A percentile compares a stretch with the other conserved stretches of the same genome.
These are phyloP conservation scores for Frankliniella fusca DNA, from an alignment of 2,888 invertebrate genomes.

Conservation along the genomic window DNA sequence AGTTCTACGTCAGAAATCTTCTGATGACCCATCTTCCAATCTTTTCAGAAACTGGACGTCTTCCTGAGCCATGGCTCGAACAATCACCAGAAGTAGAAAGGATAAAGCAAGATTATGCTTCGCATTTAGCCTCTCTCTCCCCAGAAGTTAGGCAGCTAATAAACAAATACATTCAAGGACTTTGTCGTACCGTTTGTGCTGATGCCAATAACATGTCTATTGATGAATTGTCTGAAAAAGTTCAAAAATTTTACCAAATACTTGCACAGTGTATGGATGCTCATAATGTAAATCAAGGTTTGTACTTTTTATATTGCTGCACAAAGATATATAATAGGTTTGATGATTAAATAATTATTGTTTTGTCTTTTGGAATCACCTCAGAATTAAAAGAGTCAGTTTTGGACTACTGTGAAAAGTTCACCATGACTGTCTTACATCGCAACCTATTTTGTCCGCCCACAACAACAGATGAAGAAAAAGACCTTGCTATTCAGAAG, in stretches of 20 bases:
- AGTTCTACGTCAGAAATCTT: constrained; percentile 11
- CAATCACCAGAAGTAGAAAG: constrained; percentile 46
- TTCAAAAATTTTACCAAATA: constrained; percentile 80
- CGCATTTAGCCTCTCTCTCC: constrained; percentile 49
- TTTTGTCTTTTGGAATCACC: constrained; percentile 39
- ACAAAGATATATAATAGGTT: background rate
- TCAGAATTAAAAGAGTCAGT: constrained; percentile 74
- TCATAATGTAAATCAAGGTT: constrained; percentile 57
- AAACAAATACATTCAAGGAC: constrained; percentile 62
- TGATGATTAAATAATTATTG: constrained; percentile 25
- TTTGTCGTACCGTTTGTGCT: constrained; percentile 53
- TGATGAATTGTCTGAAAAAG: constrained; percentile 83
- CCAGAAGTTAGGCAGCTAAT: constrained; percentile 58
- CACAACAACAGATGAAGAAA: constrained; percentile 87
- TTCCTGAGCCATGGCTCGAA: constrained; percentile 47
- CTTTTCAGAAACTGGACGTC: constrained; percentile 47
- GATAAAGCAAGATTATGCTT: constrained; percentile 49
- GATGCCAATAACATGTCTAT: constrained; percentile 53
- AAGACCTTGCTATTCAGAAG: constrained; percentile 84
- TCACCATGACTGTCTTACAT: constrained; percentile 86
- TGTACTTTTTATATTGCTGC: constrained; percentile 25
- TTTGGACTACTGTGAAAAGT: constrained; percentile 90
- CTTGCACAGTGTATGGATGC: constrained; percentile 70
- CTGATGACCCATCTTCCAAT: background rate
- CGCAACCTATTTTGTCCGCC: constrained; percentile 81